Evolutionary conservation across 2,888 invertebrate species (phyloP).

Genomic region (Phytoseiulus persimilis): DNA sequence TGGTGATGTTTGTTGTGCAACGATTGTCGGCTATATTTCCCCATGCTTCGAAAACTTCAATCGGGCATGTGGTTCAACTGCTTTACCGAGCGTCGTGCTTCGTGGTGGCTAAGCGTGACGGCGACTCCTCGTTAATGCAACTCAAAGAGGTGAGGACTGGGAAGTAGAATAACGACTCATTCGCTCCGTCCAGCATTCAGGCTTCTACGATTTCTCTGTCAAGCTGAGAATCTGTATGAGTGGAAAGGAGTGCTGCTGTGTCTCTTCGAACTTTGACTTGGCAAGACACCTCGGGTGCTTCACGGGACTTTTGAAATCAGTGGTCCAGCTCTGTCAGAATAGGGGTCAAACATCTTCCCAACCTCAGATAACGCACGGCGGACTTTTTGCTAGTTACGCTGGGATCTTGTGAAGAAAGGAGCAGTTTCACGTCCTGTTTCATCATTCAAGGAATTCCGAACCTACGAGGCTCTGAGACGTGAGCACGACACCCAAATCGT

Average conservation of each 20-base stretch:
- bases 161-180: too few relatives aligned
- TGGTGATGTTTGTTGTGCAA: slow-evolving; percentile 98
- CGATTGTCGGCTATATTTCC: slow-evolving; percentile 87
- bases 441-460: slow-evolving; percentile 66
- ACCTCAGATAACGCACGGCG: too few relatives aligned
- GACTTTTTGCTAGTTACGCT: too few relatives aligned
- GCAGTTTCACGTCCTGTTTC: too few relatives aligned
- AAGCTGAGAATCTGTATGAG: too few relatives aligned
- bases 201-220: too few relatives aligned
- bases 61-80: slow-evolving; percentile 96
- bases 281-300: too few relatives aligned
- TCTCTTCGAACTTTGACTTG: too few relatives aligned
- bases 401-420: too few relatives aligned
- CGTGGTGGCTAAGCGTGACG: slow-evolving; percentile 82
- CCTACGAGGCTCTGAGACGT: slow-evolving; percentile 79
- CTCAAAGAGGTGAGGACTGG: slow-evolving; percentile 61
- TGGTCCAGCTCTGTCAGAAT: not conserved
- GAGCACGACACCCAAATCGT: slow-evolving; percentile 98
- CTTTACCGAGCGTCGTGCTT: slow-evolving; percentile 96
- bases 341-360: not conserved
- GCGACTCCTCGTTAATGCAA: slow-evolving; percentile 95
- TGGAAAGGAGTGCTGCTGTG: too few relatives aligned
- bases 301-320: too few relatives aligned
- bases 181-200: not conserved
- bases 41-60: slow-evolving; percentile 87